Evolutionary conservation across 2,113 vertebrate genomes (phyloP), one percentile per base, ranked within the genome.

Genomic region (Tragelaphus strepsiceros): DNA sequence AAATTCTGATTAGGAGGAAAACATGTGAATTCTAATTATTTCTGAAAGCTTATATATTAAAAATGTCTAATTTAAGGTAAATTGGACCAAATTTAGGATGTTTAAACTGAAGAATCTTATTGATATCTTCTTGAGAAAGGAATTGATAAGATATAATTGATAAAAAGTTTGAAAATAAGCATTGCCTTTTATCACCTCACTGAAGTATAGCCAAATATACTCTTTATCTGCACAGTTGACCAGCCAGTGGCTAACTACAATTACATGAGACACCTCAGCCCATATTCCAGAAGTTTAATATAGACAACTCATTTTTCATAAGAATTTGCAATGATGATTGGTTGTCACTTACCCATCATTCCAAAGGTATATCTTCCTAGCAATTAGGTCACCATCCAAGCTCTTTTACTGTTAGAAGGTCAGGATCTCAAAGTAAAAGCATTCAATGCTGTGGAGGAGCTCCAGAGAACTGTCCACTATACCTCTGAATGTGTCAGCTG

Each of bases 331-430:
- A 99, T 99, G 99, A 99, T 99, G 99, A 99, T 98, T 99, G 99
- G 99, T 98, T 99, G 99, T 99, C 99, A 98, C 99, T 99, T 99
- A 99, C 98, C 98, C 98, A 98, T 99, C 99, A 99, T 99, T 98
- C 98, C 98, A 99, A 98, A 98, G 87, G 83, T 97, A 97, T 77
- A 26, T 92, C 94, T 98, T 97, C 97, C 46, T 30, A 81, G 49
- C 56, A 90, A 80, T 92, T 88, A 88, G 77, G 56, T 92, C 46
- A 97, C 43, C 39, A 59, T 13, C 53, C 28, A 86, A 93, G 32
- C 32, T 81, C 74, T 87, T 12, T 35, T 92, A 93, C 85, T 17
- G n/a, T 85, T 32, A 87, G 35, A 24, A 83, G 77, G 54, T 90
- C 91, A 89, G 39, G 22, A 77, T 84, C 80, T 93, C 71, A 96